A percentile compares a stretch with the other conserved stretches of the same genome.
phyloP scores from a whole-genome alignment of 30 jellyfish, hydroid and myxozoan species.

The Aurelia sp. region DNA sequence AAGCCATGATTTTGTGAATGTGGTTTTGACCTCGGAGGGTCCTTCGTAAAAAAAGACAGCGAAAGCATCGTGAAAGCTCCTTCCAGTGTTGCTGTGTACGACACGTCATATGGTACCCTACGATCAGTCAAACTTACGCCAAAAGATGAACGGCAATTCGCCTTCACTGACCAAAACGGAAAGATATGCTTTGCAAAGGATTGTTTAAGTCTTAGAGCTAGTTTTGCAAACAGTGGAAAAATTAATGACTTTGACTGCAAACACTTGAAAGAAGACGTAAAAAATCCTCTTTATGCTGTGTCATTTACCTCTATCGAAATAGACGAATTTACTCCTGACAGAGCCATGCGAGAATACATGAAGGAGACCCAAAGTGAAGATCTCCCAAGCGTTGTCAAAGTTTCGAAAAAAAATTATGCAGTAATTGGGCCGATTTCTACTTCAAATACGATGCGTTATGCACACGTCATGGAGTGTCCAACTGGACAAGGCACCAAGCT shows the following conservation, averaged over 20 bases:
- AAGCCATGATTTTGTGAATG: too few species aligned
- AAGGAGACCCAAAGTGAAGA: background rate
- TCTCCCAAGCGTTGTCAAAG: background rate
- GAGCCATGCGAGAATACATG: background rate
- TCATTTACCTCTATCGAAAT: background rate
- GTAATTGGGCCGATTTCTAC: background rate
- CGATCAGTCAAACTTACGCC: too few species aligned
- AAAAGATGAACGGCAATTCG: too few species aligned
- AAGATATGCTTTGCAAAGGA: background rate
- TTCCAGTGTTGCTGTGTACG: too few species aligned
- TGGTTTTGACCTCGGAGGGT: too few species aligned
- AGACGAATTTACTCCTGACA: constrained; percentile 3
- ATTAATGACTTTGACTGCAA: background rate
- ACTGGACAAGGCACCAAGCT: background rate
- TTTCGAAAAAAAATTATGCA: background rate
- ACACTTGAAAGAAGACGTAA: background rate
- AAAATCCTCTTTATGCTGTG: background rate
- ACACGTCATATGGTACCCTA: too few species aligned
- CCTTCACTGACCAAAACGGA: background rate
- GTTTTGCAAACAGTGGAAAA: constrained; percentile 1
- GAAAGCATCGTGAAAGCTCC: too few species aligned
- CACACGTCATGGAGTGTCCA: background rate
- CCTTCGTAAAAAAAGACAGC: too few species aligned
- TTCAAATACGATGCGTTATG: background rate
- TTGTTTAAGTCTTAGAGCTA: background rate